phyloP scores from a whole-genome alignment of 2,797 vertebrate species.

The Monodelphis domestica region DNA sequence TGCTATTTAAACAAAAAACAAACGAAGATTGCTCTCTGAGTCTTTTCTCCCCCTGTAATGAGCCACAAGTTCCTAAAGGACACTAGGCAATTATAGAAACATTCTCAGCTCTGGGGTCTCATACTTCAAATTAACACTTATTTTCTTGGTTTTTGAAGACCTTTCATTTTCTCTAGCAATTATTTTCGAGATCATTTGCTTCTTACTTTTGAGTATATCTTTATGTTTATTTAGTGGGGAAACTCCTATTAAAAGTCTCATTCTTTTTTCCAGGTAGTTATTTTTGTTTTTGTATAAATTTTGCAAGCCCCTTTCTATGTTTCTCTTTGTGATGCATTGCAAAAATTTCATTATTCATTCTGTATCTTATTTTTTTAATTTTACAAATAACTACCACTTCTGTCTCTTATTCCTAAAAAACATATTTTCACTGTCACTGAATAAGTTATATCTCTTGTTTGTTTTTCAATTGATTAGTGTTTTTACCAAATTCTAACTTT shows the following conservation, averaged over 20 bases:
- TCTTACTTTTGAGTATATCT: slow-evolving; percentile 49
- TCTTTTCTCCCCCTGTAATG: slow-evolving; percentile 62
- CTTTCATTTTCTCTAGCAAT: slow-evolving; percentile 60
- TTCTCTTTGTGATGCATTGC: slow-evolving; percentile 43
- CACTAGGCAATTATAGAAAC: slow-evolving; percentile 78
- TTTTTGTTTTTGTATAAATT: slow-evolving; percentile 9
- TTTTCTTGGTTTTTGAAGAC: slow-evolving; percentile 71
- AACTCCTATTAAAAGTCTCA: slow-evolving; percentile 13
- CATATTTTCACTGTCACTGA: slow-evolving; percentile 10
- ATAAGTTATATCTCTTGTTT: neutral
- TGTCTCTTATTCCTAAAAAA: slow-evolving; percentile 6
- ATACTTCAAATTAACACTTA: slow-evolving; percentile 66
- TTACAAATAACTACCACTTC: slow-evolving; percentile 17
- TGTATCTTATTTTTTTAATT: slow-evolving; percentile 12
- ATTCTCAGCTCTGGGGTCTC: slow-evolving; percentile 67
- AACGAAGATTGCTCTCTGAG: slow-evolving; percentile 67
- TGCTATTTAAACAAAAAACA: slow-evolving; percentile 77
- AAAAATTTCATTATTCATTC: slow-evolving; percentile 31
- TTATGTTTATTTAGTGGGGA: slow-evolving; percentile 42
- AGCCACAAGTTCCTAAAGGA: slow-evolving; percentile 74
- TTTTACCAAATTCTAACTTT: neutral
- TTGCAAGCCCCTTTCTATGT: slow-evolving; percentile 11
- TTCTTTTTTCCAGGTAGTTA: slow-evolving; percentile 5
- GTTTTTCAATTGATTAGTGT: neutral
- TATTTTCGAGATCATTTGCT: slow-evolving; percentile 14